Evolutionary conservation across 2,113 vertebrate genomes (phyloP).

Genomic region (Callipepla californica): DNA sequence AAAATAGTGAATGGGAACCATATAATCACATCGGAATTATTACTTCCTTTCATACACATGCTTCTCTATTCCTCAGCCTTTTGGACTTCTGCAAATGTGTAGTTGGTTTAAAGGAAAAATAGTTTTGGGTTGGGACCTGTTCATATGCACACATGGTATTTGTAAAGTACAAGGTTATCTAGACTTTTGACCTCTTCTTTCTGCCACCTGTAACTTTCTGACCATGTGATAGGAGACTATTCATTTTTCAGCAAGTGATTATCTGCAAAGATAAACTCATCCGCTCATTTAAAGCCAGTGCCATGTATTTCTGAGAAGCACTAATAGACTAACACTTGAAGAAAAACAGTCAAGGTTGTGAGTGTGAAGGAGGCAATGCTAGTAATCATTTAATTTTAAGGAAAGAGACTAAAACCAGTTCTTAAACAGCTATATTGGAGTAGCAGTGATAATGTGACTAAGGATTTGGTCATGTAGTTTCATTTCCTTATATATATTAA

Average conservation of each 20-base stretch:
- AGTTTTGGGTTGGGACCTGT: neutral
- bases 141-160: neutral
- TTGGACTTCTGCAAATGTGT: neutral
- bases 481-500: neutral
- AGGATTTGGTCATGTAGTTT: neutral
- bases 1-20: neutral
- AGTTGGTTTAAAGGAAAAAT: neutral
- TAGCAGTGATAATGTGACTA: neutral
- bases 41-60: neutral
- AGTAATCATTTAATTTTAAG: neutral
- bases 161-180: neutral
- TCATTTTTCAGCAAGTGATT: neutral
- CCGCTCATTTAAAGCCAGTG: neutral
- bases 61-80: neutral
- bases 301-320: neutral
- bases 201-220: neutral
- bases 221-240: neutral
- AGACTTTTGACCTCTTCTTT: neutral
- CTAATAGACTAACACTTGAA: neutral
- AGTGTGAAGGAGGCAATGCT: neutral
- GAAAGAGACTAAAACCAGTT: neutral
- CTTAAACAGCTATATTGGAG: neutral
- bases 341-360: neutral
- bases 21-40: neutral
- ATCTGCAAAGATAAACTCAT: neutral